Base-by-base conservation (phyloP, 2,888 invertebrate species). In the Malthinus seriepunctatus region DNA sequence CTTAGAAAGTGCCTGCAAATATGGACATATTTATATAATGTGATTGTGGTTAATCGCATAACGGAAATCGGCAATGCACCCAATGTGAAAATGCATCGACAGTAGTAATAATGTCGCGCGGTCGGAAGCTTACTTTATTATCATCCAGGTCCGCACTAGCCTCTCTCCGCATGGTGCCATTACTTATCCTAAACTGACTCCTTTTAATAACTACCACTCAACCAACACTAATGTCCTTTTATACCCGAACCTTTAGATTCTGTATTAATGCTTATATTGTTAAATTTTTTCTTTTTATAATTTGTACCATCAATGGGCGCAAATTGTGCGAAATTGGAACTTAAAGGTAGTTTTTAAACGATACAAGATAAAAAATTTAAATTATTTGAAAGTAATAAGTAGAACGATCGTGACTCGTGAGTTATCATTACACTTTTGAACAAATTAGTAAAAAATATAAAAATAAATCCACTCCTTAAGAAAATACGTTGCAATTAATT, bases 121-220 rank as follows among this genome's bases (percentile, higher is more conserved):
- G 64, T 68, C 65, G 67, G 65, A 62, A 66, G 64, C 65, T 57
- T 60, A 15, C 58, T 64, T 64, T 67, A 66, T 69, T 64, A 67
- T 68, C 68, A 67, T 67, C 69, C 64, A 63, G 68, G 63, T 67
- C 69, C 66, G 66, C 64, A 68, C 69, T 69, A 69, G 71, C 66
- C 70, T 69, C 65, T 67, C 73, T 31, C 67, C 54, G 60, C 75
- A 69, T 76, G 78, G 69, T 69, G 70, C 70, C 76, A 78, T 78
- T 78, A 78, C 73, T 78, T 77, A 76, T 78, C 76, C 77, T 77
- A 77, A 78, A 77, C 77, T 78, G 76, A 73, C 69, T 73, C 76
- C 73, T 77, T 78, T 78, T 72, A 76, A 63, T 23, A 65, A 63
- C 60, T 65, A 64, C 67, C 74, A 68, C 69, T 76, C 76, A 70